A percentile compares a stretch with the other conserved stretches of the same genome.
Conservation (phyloP, 2,888 invertebrate species). For the Andricus quercusramuli region DNA sequence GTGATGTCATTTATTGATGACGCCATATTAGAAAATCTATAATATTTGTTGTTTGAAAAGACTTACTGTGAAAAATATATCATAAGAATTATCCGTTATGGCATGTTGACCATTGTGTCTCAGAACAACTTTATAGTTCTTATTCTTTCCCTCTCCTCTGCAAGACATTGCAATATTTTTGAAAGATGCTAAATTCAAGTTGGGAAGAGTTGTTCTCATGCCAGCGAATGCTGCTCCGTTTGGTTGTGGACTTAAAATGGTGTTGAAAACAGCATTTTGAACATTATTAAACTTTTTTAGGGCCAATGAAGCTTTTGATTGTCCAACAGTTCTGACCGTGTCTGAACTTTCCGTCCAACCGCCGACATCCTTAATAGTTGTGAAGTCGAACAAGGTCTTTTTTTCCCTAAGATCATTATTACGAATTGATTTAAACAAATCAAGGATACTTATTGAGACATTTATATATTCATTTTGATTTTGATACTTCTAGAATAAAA, state of each 20-base stretch:
- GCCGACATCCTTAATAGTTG: conserved; percentile 79
- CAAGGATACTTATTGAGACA: no score
- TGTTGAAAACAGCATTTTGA: conserved; percentile 83
- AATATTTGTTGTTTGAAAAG: neutral
- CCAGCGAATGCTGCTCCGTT: conserved; percentile 86
- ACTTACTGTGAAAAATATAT: conserved; percentile 78
- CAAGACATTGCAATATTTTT: conserved; percentile 80
- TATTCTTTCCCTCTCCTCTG: conserved; percentile 82
- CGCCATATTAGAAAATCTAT: no score
- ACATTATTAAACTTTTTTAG: conserved; percentile 82
- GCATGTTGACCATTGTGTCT: conserved; percentile 81
- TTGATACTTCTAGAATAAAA: no score
- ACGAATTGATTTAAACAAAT: neutral
- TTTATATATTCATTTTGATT: no score
- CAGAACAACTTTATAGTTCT: conserved; percentile 82
- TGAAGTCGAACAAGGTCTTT: conserved; percentile 81
- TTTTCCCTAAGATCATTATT: conserved; percentile 46
- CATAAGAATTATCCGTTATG: conserved; percentile 82
- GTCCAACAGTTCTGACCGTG: conserved; percentile 83
- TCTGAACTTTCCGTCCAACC: conserved; percentile 84
- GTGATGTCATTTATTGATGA: no score
- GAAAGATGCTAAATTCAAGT: conserved; percentile 80
- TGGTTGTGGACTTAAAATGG: conserved; percentile 83
- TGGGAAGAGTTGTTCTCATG: conserved; percentile 78
- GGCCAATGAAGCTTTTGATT: conserved; percentile 83